Evolutionary conservation across 2,113 vertebrate genomes (phyloP).

Genomic region (Upupa epops): DNA sequence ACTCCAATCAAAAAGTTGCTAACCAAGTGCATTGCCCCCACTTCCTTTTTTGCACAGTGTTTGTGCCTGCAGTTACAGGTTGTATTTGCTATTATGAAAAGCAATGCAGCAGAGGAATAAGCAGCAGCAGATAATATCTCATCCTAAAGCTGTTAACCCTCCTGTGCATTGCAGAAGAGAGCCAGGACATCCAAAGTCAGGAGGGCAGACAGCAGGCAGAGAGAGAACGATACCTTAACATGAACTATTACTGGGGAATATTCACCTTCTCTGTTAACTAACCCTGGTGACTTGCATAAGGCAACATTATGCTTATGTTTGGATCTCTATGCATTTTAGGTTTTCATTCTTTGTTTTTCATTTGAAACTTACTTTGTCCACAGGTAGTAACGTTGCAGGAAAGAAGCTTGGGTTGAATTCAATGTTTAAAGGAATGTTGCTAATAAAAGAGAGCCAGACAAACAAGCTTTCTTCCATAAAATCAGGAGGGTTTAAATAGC

Average conservation of each 20-base stretch:
- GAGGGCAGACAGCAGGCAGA: background rate
- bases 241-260: background rate
- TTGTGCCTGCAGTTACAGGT: background rate
- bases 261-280: background rate
- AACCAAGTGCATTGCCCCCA: background rate
- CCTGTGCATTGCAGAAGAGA: background rate
- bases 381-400: background rate
- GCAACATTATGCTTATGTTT: background rate
- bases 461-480: background rate
- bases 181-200: background rate
- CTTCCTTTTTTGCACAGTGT: background rate
- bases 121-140: background rate
- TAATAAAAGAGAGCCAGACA: background rate
- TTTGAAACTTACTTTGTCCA: background rate
- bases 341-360: background rate
- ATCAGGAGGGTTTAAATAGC: background rate
- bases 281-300: background rate
- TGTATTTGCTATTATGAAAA: background rate
- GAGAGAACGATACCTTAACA: background rate
- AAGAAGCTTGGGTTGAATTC: background rate
- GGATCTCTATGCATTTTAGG: background rate
- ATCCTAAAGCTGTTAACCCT: background rate
- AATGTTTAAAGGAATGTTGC: background rate
- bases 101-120: background rate
- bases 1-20: background rate